Evolutionary conservation across 2,888 invertebrate genomes (phyloP).

Genomic region (Branchipolynoe longqiensis): DNA sequence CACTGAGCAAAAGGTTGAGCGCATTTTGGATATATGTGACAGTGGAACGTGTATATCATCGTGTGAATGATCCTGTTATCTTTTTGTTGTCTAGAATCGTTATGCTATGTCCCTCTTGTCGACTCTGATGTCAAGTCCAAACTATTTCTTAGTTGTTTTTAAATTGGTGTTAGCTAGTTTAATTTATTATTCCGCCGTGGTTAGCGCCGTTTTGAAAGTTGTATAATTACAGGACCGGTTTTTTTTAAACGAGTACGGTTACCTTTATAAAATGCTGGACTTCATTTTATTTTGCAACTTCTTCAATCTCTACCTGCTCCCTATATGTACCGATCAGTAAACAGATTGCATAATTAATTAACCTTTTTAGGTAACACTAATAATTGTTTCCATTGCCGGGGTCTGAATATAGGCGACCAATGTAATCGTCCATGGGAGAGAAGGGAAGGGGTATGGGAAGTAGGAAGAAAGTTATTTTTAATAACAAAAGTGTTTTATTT

Average conservation of each 20-base stretch:
- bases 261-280: slow-evolving; percentile 38
- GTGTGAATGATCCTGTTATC: background rate
- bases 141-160: background rate
- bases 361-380: background rate
- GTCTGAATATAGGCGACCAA: background rate
- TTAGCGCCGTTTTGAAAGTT: background rate
- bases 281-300: slow-evolving; percentile 35
- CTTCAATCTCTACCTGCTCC: background rate
- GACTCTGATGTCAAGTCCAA: background rate
- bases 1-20: no score
- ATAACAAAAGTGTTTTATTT: slow-evolving; percentile 28
- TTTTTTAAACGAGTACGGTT: background rate
- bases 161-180: slow-evolving; percentile 11
- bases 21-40: slow-evolving; percentile 44
- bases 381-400: slow-evolving; percentile 29
- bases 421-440: no score
- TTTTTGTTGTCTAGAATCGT: background rate
- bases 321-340: slow-evolving; percentile 11
- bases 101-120: background rate
- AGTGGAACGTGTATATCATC: slow-evolving; percentile 23
- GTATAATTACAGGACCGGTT: background rate
- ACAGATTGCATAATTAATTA: slow-evolving; percentile 27
- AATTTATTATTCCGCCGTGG: slow-evolving; percentile 24
- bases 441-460: background rate
- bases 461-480: background rate